Evolutionary conservation across 2,797 vertebrate species (phyloP).

Genomic region (Alosa sapidissima): DNA sequence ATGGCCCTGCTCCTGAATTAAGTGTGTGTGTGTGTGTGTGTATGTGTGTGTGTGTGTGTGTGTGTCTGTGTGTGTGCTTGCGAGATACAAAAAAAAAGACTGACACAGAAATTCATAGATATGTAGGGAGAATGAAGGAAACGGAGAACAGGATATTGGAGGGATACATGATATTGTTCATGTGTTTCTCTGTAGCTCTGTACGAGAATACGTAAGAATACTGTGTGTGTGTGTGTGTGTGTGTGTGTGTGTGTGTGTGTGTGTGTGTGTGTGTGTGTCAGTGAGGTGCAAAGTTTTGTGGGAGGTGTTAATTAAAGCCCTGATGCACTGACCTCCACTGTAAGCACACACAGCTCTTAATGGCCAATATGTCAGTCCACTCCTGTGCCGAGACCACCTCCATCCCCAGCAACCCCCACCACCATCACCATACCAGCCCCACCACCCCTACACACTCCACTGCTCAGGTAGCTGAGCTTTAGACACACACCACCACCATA

Average conservation of each 20-base stretch:
- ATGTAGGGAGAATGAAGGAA: not conserved
- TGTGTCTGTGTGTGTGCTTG: not conserved
- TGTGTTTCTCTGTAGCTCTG: too few relatives aligned
- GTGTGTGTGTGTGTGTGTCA: too few relatives aligned
- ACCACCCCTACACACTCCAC: not conserved
- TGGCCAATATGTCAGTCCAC: not conserved
- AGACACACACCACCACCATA: too few relatives aligned
- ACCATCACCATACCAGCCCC: not conserved
- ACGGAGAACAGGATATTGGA: too few relatives aligned
- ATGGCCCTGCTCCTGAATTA: not conserved
- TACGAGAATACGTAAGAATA: too few relatives aligned
- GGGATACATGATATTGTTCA: too few relatives aligned
- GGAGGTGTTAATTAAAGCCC: not conserved
- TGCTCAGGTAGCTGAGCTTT: not conserved
- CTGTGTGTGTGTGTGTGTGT: not conserved
- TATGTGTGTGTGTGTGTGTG: not conserved
- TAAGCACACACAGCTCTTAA: not conserved
- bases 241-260: too few relatives aligned
- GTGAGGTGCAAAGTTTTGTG: not conserved
- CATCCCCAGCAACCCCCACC: too few relatives aligned
- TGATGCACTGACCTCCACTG: not conserved
- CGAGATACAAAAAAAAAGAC: not conserved
- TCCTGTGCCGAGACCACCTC: too few relatives aligned
- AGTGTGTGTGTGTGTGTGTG: not conserved
- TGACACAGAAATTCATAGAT: not conserved